Base-by-base conservation (phyloP, 2,113 vertebrate species). In the Mirza zaza region DNA sequence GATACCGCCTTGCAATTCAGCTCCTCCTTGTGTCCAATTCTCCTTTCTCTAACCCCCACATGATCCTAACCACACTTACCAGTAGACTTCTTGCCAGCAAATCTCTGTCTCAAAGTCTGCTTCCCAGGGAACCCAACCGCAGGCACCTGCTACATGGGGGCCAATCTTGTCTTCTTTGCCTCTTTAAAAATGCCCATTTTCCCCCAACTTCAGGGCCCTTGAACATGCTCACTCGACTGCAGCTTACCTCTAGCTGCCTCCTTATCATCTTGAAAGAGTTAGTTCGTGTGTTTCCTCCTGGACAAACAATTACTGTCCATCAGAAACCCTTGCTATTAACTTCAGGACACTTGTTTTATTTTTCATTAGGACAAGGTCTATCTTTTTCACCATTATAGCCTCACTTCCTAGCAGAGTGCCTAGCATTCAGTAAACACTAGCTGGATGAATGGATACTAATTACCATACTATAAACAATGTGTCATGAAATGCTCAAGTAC, bases 161-260 rank as follows among this genome's bases (percentile, higher is more conserved):
- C 15, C 68, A 65, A 8, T n/a, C 32, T 12, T 70, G 9, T 65
- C 61, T 61, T 45, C 65, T 29, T 36, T 23, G 5, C 5, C 63
- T 70, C 50, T 91, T 36, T 79, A 36, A 52, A 34, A 2, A 34
- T 39, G 32, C 21, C 32, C 34, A 32, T 42, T 77, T 25, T n/a
- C 21, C 45, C 13, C 65, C 79, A 8, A n/a, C 32, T 57, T 29
- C 15, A 48, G 82, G 61, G 3, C 17, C 68, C 36, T 71, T 39
- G 63, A 45, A 52, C 14, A 15, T 18, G n/a, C 71, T 10, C 2
- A 48, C 27, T 3, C 15, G 3, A 32, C 0, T 20, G 6, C 11
- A 11, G 27, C 21, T 73, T 48, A 27, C 15, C 61, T 42, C 7
- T 25, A 9, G 1, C 27, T 13, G 39, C 8, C 57, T 42, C 36